Conservation (phyloP, 2,888 invertebrate genomes). For the Lochmaea capreae region DNA sequence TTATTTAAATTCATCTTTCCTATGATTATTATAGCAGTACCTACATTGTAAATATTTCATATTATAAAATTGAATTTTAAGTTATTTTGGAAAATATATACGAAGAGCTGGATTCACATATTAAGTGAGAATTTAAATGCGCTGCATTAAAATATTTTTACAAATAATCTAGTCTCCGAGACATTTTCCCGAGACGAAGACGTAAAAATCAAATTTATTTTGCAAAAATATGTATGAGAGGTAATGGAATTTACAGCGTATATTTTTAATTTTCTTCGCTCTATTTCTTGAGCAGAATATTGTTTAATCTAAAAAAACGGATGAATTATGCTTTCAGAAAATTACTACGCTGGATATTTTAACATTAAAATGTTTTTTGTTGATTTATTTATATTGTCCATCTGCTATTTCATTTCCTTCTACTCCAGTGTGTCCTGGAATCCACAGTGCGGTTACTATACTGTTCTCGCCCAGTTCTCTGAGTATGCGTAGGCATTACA, state of each 20-base stretch:
- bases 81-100: not conserved
- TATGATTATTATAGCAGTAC: too few relatives aligned
- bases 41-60: not conserved
- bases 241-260: not conserved
- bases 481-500: too few relatives aligned
- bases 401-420: too few relatives aligned
- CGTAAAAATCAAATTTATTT: not conserved
- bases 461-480: too few relatives aligned
- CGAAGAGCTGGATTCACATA: not conserved
- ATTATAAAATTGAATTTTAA: not conserved
- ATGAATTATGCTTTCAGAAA: too few relatives aligned
- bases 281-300: not conserved
- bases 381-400: too few relatives aligned
- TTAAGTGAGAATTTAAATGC: not conserved
- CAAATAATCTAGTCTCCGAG: not conserved
- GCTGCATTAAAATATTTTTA: not conserved
- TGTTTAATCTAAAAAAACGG: not conserved
- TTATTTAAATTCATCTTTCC: too few relatives aligned
- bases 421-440: too few relatives aligned
- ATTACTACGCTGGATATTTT: too few relatives aligned
- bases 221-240: not conserved
- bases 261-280: not conserved
- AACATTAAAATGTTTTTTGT: too few relatives aligned
- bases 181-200: not conserved
- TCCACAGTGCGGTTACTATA: too few relatives aligned